Conservation (phyloP, 2,797 vertebrate species). For the Ctenopoma kingsleyae region DNA sequence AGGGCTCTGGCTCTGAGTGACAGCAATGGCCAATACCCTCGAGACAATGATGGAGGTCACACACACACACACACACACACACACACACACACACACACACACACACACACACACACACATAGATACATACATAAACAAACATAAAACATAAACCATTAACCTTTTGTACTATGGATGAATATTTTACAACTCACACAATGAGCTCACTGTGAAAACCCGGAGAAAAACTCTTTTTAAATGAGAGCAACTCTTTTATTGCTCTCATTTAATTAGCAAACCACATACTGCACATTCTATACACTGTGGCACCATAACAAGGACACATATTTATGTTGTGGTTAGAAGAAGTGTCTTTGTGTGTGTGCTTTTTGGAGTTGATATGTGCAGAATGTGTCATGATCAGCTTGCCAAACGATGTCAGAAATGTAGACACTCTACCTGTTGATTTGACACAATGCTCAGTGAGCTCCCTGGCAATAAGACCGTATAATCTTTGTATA, state of each 20-base stretch:
- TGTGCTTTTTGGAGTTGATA: constrained; percentile 11
- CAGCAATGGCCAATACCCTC: constrained; percentile 77
- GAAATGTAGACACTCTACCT: constrained; percentile 42
- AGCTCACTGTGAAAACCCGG: constrained; percentile 32
- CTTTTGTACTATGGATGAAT: constrained; percentile 40
- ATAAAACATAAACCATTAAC: constrained; percentile 32
- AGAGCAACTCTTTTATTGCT: constrained; percentile 25
- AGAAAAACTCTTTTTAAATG: constrained; percentile 34
- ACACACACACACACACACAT: constrained; percentile 23
- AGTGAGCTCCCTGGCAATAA: constrained; percentile 50
- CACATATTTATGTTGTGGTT: constrained; percentile 46
- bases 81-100: neutral
- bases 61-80: constrained; percentile 56
- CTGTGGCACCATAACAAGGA: constrained; percentile 27
- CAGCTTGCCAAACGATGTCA: constrained; percentile 39
- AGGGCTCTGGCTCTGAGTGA: constrained; percentile 76
- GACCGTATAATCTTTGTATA: constrained; percentile 41
- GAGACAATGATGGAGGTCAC: constrained; percentile 81
- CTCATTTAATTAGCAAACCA: constrained; percentile 52
- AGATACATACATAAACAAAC: constrained; percentile 49
- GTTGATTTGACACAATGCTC: constrained; percentile 56
- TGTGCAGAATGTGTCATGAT: constrained; percentile 37
- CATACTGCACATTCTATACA: constrained; percentile 23
- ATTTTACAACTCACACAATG: constrained; percentile 40
- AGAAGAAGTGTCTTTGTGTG: constrained; percentile 25